Percentiles rank a stretch among this genome's conserved stretches.
Conservation (phyloP, 2,113 vertebrate genomes). For the Vidua macroura region DNA sequence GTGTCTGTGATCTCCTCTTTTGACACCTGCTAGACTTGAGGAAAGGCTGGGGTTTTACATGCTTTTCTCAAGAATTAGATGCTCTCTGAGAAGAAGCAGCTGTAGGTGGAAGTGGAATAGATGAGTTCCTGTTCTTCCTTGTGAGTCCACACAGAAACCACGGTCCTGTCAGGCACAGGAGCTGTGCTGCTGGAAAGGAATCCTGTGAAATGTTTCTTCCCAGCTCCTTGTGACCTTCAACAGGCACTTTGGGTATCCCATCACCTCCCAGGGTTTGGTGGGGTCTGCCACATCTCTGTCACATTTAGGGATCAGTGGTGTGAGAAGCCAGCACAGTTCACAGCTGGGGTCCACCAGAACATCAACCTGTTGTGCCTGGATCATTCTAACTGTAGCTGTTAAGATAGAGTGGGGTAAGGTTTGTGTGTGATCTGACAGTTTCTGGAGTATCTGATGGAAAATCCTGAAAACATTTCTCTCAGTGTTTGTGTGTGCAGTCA, state of each 20-base stretch:
- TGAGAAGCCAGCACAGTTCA: neutral
- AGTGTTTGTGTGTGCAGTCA: neutral
- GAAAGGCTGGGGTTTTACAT: neutral
- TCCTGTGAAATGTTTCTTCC: neutral
- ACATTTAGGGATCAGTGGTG: neutral
- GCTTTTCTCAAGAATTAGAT: neutral
- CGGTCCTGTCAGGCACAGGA: neutral
- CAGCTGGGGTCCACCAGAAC: neutral
- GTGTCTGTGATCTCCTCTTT: neutral
- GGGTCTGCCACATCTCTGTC: neutral
- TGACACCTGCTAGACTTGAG: neutral
- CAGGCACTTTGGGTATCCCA: neutral
- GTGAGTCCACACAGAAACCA: rapidly evolving
- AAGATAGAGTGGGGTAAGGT: neutral
- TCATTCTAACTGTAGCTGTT: neutral
- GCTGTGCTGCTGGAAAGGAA: neutral
- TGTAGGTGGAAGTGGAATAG: neutral
- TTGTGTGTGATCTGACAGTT: neutral
- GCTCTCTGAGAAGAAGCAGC: neutral
- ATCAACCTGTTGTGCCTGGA: neutral
- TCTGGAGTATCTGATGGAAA: neutral
- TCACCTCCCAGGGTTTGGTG: neutral
- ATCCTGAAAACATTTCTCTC: neutral
- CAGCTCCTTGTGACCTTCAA: neutral
- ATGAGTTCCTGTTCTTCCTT: neutral